Percentiles rank a stretch among this genome's conserved stretches.
Evolutionary conservation across 2,888 invertebrate species (phyloP).

Genomic region (Stenurella melanura): DNA sequence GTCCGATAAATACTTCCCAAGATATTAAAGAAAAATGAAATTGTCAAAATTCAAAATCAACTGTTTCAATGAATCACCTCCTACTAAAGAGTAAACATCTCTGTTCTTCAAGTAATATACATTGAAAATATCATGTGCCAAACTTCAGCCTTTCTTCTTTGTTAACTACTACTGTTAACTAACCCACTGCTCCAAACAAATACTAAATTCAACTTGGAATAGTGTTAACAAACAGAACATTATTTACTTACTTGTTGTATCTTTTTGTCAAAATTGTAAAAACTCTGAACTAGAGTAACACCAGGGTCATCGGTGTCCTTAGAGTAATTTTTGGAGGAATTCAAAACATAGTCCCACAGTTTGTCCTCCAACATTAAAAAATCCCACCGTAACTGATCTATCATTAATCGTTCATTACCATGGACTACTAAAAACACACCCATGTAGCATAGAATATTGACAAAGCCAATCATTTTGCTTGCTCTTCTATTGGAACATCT

Average conservation of each 20-base stretch:
- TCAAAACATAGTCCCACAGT: constrained; percentile 50
- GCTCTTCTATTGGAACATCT: background rate
- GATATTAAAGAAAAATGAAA: too few relatives aligned
- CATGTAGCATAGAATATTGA: background rate
- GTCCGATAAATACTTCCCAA: too few relatives aligned
- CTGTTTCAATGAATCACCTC: too few relatives aligned
- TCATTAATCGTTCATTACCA: constrained; percentile 8
- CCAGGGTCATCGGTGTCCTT: constrained; percentile 20
- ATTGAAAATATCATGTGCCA: too few relatives aligned
- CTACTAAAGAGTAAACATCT: too few relatives aligned
- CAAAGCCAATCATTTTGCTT: constrained; percentile 5
- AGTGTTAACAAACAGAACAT: background rate
- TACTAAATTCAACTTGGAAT: too few relatives aligned
- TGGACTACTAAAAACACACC: background rate
- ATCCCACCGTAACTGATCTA: constrained; percentile 50
- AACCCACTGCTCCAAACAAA: too few relatives aligned
- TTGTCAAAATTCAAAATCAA: too few relatives aligned
- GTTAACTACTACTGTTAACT: too few relatives aligned
- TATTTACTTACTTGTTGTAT: constrained; percentile 10
- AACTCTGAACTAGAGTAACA: background rate
- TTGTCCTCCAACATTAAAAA: constrained; percentile 51
- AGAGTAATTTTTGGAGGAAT: background rate
- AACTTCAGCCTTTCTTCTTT: too few relatives aligned
- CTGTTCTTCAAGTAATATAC: too few relatives aligned
- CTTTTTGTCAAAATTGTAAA: background rate